phyloP scores from a whole-genome alignment of 2,888 invertebrate genomes.

The Thyatira batis region DNA sequence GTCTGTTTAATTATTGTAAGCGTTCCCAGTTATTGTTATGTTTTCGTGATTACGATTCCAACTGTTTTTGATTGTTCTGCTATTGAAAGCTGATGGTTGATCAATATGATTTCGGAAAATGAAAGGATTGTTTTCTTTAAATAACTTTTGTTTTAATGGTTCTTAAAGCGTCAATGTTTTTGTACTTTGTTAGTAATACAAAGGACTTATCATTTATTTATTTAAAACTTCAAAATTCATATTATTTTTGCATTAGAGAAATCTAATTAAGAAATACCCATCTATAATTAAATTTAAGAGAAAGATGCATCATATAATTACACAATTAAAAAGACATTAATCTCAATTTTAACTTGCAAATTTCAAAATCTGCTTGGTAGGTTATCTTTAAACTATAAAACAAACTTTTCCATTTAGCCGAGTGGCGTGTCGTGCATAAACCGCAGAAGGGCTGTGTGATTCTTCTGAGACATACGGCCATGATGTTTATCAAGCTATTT shows the following conservation, averaged over 20 bases:
- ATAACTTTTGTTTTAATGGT: not conserved
- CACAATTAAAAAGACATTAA: conserved; percentile 42
- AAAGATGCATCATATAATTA: conserved; percentile 13
- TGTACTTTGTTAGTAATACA: no score
- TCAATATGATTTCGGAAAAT: not conserved
- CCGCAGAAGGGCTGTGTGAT: conserved; percentile 42
- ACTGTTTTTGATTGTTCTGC: conserved; percentile 1
- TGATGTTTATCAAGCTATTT: conserved; percentile 2
- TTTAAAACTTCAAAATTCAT: not conserved
- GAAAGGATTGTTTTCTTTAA: not conserved
- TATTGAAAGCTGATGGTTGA: not conserved
- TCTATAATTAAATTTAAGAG: not conserved
- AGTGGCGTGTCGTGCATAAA: conserved; percentile 44
- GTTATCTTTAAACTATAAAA: conserved; percentile 34
- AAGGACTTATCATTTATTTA: no score
- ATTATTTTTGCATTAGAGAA: not conserved
- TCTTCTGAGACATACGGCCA: conserved; percentile 34
- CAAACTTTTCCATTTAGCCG: conserved; percentile 59
- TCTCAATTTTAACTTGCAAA: conserved; percentile 46
- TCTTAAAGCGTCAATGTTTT: not conserved
- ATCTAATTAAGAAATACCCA: not conserved
- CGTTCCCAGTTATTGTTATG: conserved; percentile 57
- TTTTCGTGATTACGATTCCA: conserved; percentile 51
- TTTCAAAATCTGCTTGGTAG: conserved; percentile 41
- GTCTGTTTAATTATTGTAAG: conserved; percentile 59